A percentile compares a stretch with the other conserved stretches of the same genome.
Evolutionary conservation across 2,797 vertebrate species (phyloP).

Genomic region (Adrianichthys oophorus): DNA sequence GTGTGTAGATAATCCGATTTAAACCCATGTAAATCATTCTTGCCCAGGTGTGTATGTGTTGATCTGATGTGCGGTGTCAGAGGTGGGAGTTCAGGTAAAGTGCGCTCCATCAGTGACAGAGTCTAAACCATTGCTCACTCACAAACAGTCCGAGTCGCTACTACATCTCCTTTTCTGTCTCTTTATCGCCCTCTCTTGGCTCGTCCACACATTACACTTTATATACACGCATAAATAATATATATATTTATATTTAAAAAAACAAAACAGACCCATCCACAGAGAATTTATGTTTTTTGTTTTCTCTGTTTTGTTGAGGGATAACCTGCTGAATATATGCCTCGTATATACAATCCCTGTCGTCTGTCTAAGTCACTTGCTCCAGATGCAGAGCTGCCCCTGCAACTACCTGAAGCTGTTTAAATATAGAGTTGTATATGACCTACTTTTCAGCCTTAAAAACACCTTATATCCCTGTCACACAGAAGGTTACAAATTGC

Average conservation of each 20-base stretch:
- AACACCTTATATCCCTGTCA: slow-evolving; percentile 52
- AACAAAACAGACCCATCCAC: slow-evolving; percentile 57
- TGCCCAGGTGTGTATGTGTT: slow-evolving; percentile 15
- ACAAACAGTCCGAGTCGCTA: slow-evolving; percentile 71
- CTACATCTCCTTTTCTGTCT: slow-evolving; percentile 64
- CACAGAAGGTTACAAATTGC: slow-evolving; percentile 71
- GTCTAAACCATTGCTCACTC: slow-evolving; percentile 58
- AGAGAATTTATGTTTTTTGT: slow-evolving; percentile 66
- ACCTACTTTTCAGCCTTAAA: slow-evolving; percentile 47
- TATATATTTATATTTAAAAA: not conserved
- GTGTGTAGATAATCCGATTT: not conserved
- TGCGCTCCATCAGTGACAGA: slow-evolving; percentile 70
- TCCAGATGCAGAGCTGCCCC: slow-evolving; percentile 35
- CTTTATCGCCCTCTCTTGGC: slow-evolving; percentile 63
- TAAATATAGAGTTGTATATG: slow-evolving; percentile 57
- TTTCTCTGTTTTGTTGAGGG: slow-evolving; percentile 49
- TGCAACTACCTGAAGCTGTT: slow-evolving; percentile 41
- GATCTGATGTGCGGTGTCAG: slow-evolving; percentile 10
- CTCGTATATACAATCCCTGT: slow-evolving; percentile 75
- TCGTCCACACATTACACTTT: slow-evolving; percentile 61
- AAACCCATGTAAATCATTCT: slow-evolving; percentile 9
- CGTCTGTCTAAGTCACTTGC: slow-evolving; percentile 42
- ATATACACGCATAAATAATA: slow-evolving; percentile 72
- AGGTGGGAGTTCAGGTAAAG: slow-evolving; percentile 69
- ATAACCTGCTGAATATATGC: slow-evolving; percentile 70